Percentiles rank a stretch among this genome's conserved stretches.
Conservation (phyloP, 2,113 vertebrate genomes). For the Tauraco erythrolophus region DNA sequence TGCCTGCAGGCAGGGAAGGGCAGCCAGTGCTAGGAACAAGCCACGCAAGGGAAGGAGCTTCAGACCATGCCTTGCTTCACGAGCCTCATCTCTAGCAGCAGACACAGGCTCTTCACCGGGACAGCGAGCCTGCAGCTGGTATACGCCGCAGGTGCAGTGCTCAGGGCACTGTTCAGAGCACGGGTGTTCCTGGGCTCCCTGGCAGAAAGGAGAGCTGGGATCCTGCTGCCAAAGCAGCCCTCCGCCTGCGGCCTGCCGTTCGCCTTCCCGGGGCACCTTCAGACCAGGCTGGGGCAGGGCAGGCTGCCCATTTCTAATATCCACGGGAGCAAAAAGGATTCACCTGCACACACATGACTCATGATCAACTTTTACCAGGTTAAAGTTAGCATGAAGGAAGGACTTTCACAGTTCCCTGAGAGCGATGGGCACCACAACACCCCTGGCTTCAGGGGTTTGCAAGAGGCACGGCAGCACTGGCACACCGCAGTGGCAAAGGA, state of each 20-base stretch:
- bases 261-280: neutral
- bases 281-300: neutral
- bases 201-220: neutral
- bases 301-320: neutral
- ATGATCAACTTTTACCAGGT: rapidly evolving
- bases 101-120: neutral
- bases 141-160: rapidly evolving
- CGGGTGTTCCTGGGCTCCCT: neutral
- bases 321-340: neutral
- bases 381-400: neutral
- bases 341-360: neutral
- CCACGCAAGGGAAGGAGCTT: neutral
- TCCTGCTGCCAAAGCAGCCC: neutral
- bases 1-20: neutral
- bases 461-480: neutral
- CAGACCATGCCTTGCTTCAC: neutral
- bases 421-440: neutral
- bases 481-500: neutral
- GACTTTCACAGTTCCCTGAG: neutral
- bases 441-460: neutral
- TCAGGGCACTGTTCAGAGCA: neutral
- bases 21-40: neutral
- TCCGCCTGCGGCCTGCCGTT: neutral
- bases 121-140: neutral
- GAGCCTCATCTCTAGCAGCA: neutral